Percentiles rank a stretch among this genome's conserved stretches.
Evolutionary conservation across 2,797 vertebrate genomes (phyloP).

Genomic region (Acridotheres tristis): DNA sequence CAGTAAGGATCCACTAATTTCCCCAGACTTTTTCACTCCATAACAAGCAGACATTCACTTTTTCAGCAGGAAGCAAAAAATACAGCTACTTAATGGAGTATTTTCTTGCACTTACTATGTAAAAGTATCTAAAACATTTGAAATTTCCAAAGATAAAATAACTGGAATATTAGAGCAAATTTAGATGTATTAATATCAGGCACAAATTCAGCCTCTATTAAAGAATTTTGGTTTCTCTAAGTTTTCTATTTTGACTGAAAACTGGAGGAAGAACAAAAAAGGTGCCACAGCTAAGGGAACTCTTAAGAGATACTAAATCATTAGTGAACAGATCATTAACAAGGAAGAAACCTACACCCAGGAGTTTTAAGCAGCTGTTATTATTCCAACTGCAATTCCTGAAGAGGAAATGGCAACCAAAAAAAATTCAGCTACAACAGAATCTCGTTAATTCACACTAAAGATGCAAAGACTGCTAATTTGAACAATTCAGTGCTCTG

Average conservation of each 20-base stretch:
- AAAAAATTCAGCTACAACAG: background rate
- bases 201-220: background rate
- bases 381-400: slow-evolving; percentile 32
- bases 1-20: background rate
- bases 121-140: background rate
- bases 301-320: slow-evolving; percentile 40
- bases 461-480: slow-evolving; percentile 30
- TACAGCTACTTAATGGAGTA: background rate
- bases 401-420: slow-evolving; percentile 1
- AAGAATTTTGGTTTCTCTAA: background rate
- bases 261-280: background rate
- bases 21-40: background rate
- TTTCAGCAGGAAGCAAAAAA: slow-evolving; percentile 15
- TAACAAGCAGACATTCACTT: background rate
- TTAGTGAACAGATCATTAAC: slow-evolving; percentile 57
- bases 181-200: background rate
- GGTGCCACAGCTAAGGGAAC: background rate
- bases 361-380: slow-evolving; percentile 57
- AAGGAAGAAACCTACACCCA: slow-evolving; percentile 35
- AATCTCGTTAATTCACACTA: slow-evolving; percentile 45
- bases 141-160: background rate
- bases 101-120: background rate
- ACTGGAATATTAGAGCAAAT: background rate
- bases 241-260: background rate
- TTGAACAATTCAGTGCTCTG: slow-evolving; percentile 21